These are phyloP conservation scores for Vannuccia rotundouncinata DNA, from an alignment of 2,888 invertebrate species.

Conservation along the genomic window DNA sequence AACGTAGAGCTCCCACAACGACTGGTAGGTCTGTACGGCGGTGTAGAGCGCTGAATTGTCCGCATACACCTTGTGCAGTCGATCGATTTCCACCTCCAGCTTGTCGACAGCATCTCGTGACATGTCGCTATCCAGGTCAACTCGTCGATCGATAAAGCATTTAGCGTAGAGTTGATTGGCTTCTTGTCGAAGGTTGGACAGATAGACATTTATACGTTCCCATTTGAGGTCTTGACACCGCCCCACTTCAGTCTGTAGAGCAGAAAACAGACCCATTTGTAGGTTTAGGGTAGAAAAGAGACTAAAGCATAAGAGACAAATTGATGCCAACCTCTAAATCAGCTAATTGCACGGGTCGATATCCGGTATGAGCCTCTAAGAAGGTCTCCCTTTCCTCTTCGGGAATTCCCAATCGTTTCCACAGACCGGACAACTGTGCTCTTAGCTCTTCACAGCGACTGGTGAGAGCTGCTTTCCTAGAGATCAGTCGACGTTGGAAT, in stretches of 20 bases:
- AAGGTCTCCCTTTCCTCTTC: conserved; percentile 28
- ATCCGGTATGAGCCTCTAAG: conserved; percentile 14
- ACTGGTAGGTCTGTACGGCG: conserved; percentile 31
- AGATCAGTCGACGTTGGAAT: conserved; percentile 35
- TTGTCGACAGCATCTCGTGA: conserved; percentile 30
- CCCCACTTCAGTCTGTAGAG: conserved; percentile 35
- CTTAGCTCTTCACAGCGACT: conserved; percentile 39
- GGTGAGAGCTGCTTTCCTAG: conserved; percentile 37
- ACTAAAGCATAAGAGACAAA: too few relatives aligned
- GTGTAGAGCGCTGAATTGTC: conserved; percentile 33
- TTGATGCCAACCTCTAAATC: conserved; percentile 25
- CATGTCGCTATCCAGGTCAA: conserved; percentile 26
- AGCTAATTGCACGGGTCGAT: conserved; percentile 34
- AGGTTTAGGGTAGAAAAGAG: too few relatives aligned
- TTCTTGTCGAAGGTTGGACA: conserved; percentile 31
- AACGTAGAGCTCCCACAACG: conserved; percentile 37
- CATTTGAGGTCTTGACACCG: conserved; percentile 40
- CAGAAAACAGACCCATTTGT: not conserved
- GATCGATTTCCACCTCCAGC: conserved; percentile 38
- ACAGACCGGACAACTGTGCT: conserved; percentile 25
- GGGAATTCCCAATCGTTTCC: conserved; percentile 32
- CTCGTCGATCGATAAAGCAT: conserved; percentile 6
- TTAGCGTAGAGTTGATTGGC: not conserved
- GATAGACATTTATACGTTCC: conserved; percentile 24
- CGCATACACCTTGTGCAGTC: conserved; percentile 35